Conservation (phyloP, 1,140 invertebrate species). For the Tenebrio molitor region DNA sequence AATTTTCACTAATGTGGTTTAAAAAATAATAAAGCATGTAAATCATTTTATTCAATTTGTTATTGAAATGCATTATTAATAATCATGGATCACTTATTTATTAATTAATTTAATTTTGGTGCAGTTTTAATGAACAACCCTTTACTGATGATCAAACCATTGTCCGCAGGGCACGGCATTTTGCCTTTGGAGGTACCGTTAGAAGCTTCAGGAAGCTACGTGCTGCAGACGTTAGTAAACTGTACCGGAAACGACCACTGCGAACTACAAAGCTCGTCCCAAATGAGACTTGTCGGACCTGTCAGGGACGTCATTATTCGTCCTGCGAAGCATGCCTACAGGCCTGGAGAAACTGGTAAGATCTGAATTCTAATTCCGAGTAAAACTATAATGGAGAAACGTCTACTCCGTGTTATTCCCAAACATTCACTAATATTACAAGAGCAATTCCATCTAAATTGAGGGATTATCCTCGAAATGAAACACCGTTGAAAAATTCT, state of each 20-base stretch:
- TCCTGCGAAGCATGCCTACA: constrained; percentile 72
- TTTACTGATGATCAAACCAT: too few relatives aligned
- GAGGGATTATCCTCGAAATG: constrained; percentile 10
- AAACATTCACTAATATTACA: constrained; percentile 21
- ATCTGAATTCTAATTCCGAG: constrained; percentile 43
- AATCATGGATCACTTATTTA: too few relatives aligned
- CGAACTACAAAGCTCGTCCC: constrained; percentile 70
- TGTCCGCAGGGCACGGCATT: constrained; percentile 71
- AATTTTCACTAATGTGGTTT: too few relatives aligned
- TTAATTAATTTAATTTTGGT: too few relatives aligned
- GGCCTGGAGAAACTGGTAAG: constrained; percentile 74
- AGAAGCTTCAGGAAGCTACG: constrained; percentile 69
- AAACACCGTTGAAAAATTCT: constrained; percentile 13
- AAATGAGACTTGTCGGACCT: constrained; percentile 71
- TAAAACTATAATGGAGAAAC: not conserved
- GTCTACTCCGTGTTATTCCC: not conserved
- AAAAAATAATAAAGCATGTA: too few relatives aligned
- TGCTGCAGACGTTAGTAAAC: constrained; percentile 72
- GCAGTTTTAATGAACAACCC: too few relatives aligned
- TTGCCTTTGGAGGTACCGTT: constrained; percentile 72
- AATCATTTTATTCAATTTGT: too few relatives aligned
- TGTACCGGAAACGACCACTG: constrained; percentile 68
- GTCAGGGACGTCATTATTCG: constrained; percentile 74
- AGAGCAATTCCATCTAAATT: constrained; percentile 9
- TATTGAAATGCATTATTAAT: too few relatives aligned